phyloP scores from a whole-genome alignment of 2,888 invertebrate genomes.

The Megastigmus dorsalis region DNA sequence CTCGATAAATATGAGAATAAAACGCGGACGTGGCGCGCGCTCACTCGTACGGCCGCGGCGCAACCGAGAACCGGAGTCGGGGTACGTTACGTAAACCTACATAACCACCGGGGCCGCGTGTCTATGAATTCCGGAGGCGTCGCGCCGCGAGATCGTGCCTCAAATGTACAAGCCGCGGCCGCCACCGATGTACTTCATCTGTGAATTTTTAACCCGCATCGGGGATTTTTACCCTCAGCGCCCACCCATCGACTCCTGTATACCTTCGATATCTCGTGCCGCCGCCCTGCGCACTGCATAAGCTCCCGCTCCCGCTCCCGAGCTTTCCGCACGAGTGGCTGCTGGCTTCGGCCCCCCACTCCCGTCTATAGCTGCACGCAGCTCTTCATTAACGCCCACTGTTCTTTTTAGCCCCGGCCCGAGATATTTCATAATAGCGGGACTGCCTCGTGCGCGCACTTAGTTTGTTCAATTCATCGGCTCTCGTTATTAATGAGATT shows the following conservation, averaged over 20 bases:
- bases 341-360: too few relatives aligned
- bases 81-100: slow-evolving; percentile 47
- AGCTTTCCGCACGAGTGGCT: slow-evolving; percentile 1
- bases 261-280: not conserved
- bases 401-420: too few relatives aligned
- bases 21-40: slow-evolving; percentile 41
- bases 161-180: slow-evolving; percentile 61
- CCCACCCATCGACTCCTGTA: not conserved
- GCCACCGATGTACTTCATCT: slow-evolving; percentile 5
- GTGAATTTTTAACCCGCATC: slow-evolving; percentile 18
- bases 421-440: too few relatives aligned
- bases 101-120: slow-evolving; percentile 10
- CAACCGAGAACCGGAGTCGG: not conserved
- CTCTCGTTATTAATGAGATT: too few relatives aligned
- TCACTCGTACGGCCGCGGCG: not conserved
- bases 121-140: slow-evolving; percentile 62
- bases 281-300: too few relatives aligned
- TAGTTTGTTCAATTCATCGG: too few relatives aligned
- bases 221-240: not conserved
- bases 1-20: slow-evolving; percentile 56
- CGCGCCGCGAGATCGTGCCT: slow-evolving; percentile 61
- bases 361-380: too few relatives aligned
- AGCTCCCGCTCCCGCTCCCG: not conserved
- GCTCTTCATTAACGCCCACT: too few relatives aligned
- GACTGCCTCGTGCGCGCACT: too few relatives aligned